Evolutionary conservation across 2,888 invertebrate genomes (phyloP), one percentile per base, ranked within the genome.

Genomic region (Meteorus cinctellus): DNA sequence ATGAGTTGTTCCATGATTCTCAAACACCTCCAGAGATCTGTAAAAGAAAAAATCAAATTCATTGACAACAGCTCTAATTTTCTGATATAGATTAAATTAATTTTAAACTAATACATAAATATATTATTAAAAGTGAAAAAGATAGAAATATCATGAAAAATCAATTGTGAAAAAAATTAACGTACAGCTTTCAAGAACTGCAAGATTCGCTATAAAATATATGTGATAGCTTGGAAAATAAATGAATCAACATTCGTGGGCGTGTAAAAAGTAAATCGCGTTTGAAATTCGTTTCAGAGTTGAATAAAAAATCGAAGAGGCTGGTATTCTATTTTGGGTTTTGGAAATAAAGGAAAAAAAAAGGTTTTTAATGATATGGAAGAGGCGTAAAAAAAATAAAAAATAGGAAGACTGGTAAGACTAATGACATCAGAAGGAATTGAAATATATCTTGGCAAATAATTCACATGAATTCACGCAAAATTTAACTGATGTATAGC

Each of bases 21-120:
- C 89, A 90, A 93, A 94, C 4, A 96, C 93, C 90, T 96, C 94
- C 79, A 97, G 91, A 0, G 96, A 94, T 85, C 96, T 96, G 90
- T 1, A 85, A 87, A 51, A 79, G 6, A 19, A 19, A 55, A 8
- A 34, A 34, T 24, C n/a, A 48, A 55, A 29, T 63, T 48, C 24
- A 14, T 6, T 2, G n/a, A 41, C 51, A 6, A 34, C 19, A 36
- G 24, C 4, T 19, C 24, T 29, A 68, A 45, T 45, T 3, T 0
- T 3, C 8, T 12, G 12, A 45, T 45, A 12, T 45, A 14, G 3
- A 48, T 60, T 63, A 12, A 62, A 68, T 74, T 75, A 72, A n/a
- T 4, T 2, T 19, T 24, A 8, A n/a, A 55, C 55, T 8, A 19
- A 24, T 51, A 3, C 45, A 10, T 12, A 16, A 36, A 67, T 36